Evolutionary conservation across 2,888 invertebrate genomes (phyloP).

Genomic region (Mactromeris polynyma): DNA sequence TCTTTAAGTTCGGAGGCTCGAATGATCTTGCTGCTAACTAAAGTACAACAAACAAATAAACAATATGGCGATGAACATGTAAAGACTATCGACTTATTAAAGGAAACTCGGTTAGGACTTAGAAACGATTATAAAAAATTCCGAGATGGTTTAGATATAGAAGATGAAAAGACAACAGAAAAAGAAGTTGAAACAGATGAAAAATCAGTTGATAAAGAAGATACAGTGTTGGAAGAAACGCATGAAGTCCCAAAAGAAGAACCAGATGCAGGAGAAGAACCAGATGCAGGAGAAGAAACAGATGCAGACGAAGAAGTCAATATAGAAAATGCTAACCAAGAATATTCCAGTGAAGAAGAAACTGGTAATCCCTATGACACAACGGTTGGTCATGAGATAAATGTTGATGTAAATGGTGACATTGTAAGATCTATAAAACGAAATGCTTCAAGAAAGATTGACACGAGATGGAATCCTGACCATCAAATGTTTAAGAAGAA

Average conservation of each 20-base stretch:
- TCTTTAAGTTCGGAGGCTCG: constrained; percentile 13
- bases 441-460: constrained; percentile 39
- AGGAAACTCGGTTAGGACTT: background rate
- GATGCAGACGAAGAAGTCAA: background rate
- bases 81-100: constrained; percentile 14
- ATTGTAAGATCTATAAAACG: constrained; percentile 26
- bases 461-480: constrained; percentile 45
- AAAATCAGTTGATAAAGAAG: background rate
- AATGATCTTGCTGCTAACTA: constrained; percentile 11
- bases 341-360: background rate
- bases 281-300: background rate
- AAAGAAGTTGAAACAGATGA: background rate
- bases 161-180: constrained; percentile 22
- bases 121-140: constrained; percentile 12
- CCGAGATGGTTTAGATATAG: background rate
- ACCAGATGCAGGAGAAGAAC: background rate
- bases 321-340: too few relatives aligned
- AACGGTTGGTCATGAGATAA: background rate
- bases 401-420: constrained; percentile 26
- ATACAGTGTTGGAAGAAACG: background rate
- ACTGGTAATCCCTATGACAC: background rate
- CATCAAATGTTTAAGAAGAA: constrained; percentile 39
- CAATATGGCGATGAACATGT: constrained; percentile 12
- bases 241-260: background rate
- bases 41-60: background rate